Evolutionary conservation across 2,888 invertebrate species (phyloP), one percentile per base, ranked within the genome.

Genomic region (Strigamia crassipes): DNA sequence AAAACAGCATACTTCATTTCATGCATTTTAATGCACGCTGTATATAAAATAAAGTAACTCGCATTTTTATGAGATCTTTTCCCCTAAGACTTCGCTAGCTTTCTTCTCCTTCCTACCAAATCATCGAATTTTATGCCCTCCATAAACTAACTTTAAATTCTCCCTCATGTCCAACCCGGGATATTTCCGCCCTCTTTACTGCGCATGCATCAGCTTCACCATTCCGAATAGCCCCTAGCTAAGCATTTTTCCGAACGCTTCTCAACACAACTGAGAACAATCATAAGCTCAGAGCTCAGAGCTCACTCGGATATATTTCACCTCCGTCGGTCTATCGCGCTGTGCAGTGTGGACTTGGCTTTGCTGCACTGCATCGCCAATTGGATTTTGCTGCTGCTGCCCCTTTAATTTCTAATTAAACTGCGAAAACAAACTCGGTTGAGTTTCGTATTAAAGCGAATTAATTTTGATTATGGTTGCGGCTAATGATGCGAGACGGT

Each of bases 11-110:
- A 66, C 61, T 66, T 66, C 61, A 66, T 66, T 66, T 66, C 61
- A 66, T 66, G 61, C 61, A 66, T 66, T 66, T 66, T 66, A 66
- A 66, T 18, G 61, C 61, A 18, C 23, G 61, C 61, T 66, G 61
- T 66, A 66, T 66, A 66, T 23, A 23, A 66, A 23, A 66, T 66
- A 66, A 66, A 66, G 61, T 66, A 66, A 66, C 61, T 66, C 61
- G 61, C 61, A 66, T 66, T 66, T 66, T 66, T 66, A 66, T 66
- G 61, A 66, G 61, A 66, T 66, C 61, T 66, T 66, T 66, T 66
- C 61, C 61, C 61, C 61, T 23, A 18, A 66, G 61, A 66, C n/a
- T 66, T 66, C 61, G 61, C 61, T 66, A 66, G 61, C 61, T 66
- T 66, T 66, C 61, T 66, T 66, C 61, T 66, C 61, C 23, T 66